Evolutionary conservation across 2,888 invertebrate genomes (phyloP).

Genomic region (Muscina levida): DNA sequence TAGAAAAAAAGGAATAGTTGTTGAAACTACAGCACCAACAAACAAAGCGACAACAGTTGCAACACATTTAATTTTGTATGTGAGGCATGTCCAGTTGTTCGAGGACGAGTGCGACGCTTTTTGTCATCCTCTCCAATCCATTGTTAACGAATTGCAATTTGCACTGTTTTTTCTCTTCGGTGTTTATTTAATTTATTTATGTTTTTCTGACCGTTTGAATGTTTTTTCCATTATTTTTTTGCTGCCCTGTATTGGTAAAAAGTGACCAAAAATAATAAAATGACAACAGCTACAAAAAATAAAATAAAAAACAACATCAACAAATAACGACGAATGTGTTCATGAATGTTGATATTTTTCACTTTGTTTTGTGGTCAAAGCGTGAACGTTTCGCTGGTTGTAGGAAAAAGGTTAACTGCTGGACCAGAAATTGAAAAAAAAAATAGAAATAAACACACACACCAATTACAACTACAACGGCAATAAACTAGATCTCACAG

Average conservation of each 20-base stretch:
- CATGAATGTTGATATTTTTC: slow-evolving; percentile 55
- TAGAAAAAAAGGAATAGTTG: too few species aligned
- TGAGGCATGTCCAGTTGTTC: slow-evolving; percentile 35
- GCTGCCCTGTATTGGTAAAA: neutral
- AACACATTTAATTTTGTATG: slow-evolving; percentile 44
- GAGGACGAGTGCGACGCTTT: slow-evolving; percentile 12
- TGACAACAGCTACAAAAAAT: too few species aligned
- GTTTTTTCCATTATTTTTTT: neutral
- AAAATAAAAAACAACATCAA: slow-evolving; percentile 42
- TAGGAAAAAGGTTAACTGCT: slow-evolving; percentile 53
- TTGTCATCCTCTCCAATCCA: slow-evolving; percentile 49
- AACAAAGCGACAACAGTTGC: slow-evolving; percentile 50
- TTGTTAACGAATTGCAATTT: slow-evolving; percentile 65
- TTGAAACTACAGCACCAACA: neutral
- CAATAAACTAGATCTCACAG: slow-evolving; percentile 48
- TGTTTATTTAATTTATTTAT: slow-evolving; percentile 66
- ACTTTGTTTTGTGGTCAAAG: slow-evolving; percentile 64
- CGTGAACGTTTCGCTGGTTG: slow-evolving; percentile 47
- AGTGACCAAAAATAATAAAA: slow-evolving; percentile 50
- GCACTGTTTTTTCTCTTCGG: slow-evolving; percentile 53
- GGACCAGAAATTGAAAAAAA: slow-evolving; percentile 54
- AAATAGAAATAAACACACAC: slow-evolving; percentile 11
- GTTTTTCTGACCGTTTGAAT: slow-evolving; percentile 30
- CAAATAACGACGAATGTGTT: slow-evolving; percentile 24
- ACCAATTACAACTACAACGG: slow-evolving; percentile 11